Evolutionary conservation across 2,797 vertebrate species (phyloP), one percentile per base, ranked within the genome.

Genomic region (Sardinella longiceps): DNA sequence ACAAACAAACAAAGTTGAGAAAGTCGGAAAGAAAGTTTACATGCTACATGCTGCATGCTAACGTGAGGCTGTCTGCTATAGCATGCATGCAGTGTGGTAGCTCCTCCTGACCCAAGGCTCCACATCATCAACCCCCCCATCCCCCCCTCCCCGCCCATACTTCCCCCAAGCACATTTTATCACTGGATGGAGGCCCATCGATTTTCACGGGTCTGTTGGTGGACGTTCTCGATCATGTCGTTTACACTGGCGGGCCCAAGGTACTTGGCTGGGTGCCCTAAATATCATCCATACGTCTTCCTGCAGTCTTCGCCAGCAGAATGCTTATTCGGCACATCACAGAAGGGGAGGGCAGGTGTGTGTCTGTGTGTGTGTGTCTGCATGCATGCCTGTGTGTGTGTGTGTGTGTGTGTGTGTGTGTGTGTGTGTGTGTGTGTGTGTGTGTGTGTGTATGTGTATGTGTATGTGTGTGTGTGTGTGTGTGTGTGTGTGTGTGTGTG

Each of bases 181-280:
- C 33, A 4, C 70, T 5, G 70, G 37, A 20, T 2, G 33, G 66
- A 74, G 66, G 70, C 33, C 33, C 20, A 77, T 77, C 18, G 70
- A 77, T 77, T 77, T 77, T 77, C 37, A 77, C 33, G 7, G 37
- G 70, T 77, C 33, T 77, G 70, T 14, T 43, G 15, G 33, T 77
- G 70, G 70, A 77, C 37, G 70, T 20, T 77, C 70, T 77, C 70
- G 33, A 77, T 77, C 70, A 77, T 77, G 70, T 43, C 15, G 70
- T 77, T 77, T 77, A 77, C 70, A 77, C 5, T 77, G 70, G 70
- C 70, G 33, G n/a, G 18, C 70, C 70, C 70, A 77, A 37, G 70
- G 33, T 77, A 39, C 33, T 77, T 77, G 70, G 70, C 70, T 39
- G 70, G 15, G 15, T 77, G 70, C 70, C 70, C 14, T 77, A 39